phyloP scores from a whole-genome alignment of 2,797 vertebrate species.

The Peromyscus melanophrys region DNA sequence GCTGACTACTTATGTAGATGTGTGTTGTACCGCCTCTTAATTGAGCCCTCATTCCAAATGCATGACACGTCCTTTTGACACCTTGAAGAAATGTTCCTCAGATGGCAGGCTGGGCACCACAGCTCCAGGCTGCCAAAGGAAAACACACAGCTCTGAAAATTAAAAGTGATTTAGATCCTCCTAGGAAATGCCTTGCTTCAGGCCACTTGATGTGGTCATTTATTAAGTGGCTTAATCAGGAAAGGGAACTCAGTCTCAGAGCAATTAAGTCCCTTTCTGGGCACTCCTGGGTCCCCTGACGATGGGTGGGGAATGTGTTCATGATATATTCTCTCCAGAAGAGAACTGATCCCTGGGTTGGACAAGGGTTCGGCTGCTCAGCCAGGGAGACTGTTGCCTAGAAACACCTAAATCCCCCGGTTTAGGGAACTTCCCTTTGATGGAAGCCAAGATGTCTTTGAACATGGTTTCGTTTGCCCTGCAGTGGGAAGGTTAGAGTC shows the following conservation, averaged over 20 bases:
- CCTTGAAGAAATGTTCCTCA: constrained; percentile 90
- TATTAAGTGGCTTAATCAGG: constrained; percentile 83
- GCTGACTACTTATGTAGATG: constrained; percentile 88
- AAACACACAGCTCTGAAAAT: constrained; percentile 87
- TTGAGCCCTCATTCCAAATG: constrained; percentile 90
- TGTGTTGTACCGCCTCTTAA: constrained; percentile 87
- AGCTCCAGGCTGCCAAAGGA: constrained; percentile 85
- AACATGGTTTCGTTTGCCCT: constrained; percentile 1
- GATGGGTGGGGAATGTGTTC: neutral
- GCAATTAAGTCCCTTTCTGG: constrained; percentile 77
- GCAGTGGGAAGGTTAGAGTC: neutral
- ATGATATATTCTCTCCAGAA: constrained; percentile 17
- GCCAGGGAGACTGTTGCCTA: neutral
- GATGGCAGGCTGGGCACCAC: constrained; percentile 84
- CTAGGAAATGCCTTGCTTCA: constrained; percentile 84
- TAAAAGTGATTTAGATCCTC: constrained; percentile 87
- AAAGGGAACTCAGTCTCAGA: constrained; percentile 73
- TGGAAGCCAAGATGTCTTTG: constrained; percentile 36
- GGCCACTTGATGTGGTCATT: constrained; percentile 85
- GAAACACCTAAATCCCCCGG: neutral
- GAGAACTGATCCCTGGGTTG: neutral
- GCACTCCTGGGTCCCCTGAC: constrained; percentile 52
- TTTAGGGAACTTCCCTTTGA: neutral
- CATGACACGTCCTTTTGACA: constrained; percentile 89
- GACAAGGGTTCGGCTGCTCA: neutral